Evolutionary conservation across 2,113 vertebrate species (phyloP).

Genomic region (Naja naja): DNA sequence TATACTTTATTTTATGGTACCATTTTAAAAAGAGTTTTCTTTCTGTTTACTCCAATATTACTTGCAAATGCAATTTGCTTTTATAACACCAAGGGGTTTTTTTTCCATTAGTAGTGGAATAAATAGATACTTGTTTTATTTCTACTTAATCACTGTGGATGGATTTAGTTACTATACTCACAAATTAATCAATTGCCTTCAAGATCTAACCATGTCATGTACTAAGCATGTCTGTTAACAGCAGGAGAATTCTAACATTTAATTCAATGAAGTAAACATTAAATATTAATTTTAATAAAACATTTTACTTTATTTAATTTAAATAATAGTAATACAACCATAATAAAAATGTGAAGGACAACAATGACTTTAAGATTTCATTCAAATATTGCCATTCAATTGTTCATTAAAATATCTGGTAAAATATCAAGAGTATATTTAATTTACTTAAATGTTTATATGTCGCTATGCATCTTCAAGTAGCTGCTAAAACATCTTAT

Average conservation of each 20-base stretch:
- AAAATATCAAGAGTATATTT: background rate
- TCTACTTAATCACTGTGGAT: background rate
- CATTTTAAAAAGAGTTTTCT: slow-evolving; percentile 9
- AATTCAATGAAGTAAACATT: background rate
- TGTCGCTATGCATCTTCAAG: background rate
- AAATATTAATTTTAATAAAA: background rate
- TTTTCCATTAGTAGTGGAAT: slow-evolving; percentile 24
- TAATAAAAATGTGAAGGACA: background rate
- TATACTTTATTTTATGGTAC: slow-evolving; percentile 21
- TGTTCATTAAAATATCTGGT: background rate
- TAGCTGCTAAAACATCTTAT: background rate
- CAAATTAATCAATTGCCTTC: slow-evolving; percentile 28
- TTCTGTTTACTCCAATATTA: slow-evolving; percentile 34
- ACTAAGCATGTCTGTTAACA: background rate
- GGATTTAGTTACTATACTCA: slow-evolving; percentile 8
- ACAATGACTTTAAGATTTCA: background rate
- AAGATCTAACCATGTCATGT: background rate
- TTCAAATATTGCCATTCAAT: background rate
- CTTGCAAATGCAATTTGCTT: slow-evolving; percentile 27
- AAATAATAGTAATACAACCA: background rate
- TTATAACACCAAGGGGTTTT: slow-evolving; percentile 22
- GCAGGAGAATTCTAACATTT: background rate
- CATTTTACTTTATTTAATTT: background rate
- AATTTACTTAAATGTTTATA: background rate
- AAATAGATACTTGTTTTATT: slow-evolving; percentile 31